Conservation (phyloP, 2,113 vertebrate species). For the Cheirogaleus medius region DNA sequence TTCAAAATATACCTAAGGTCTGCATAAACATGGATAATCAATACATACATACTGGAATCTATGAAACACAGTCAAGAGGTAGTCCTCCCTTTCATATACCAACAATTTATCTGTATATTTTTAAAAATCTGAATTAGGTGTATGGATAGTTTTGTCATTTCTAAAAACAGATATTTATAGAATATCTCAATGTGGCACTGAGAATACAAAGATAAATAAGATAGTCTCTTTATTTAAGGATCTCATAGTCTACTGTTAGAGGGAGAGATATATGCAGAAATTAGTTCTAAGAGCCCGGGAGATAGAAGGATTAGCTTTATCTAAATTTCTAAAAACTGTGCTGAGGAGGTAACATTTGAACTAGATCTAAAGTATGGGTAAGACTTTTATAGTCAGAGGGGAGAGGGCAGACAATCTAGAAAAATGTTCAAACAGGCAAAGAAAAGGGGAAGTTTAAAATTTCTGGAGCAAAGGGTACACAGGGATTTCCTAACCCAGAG, state of each 20-base stretch:
- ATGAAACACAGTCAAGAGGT: not conserved
- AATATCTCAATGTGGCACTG: not conserved
- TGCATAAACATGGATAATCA: not conserved
- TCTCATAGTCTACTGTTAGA: not conserved
- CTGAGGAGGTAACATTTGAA: not conserved
- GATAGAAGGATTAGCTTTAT: not conserved
- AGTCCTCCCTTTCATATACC: not conserved
- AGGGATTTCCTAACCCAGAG: not conserved
- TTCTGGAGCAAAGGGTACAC: not conserved
- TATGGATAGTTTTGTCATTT: not conserved
- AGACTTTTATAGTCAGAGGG: not conserved
- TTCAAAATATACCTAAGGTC: not conserved
- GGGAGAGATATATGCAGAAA: not conserved
- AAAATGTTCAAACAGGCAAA: not conserved
- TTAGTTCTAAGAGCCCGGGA: not conserved
- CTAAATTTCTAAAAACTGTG: not conserved
- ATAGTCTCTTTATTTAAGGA: not conserved
- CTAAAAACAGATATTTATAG: not conserved
- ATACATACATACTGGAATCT: not conserved
- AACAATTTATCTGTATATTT: not conserved
- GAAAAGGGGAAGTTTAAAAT: not conserved
- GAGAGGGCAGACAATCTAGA: not conserved
- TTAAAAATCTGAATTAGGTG: not conserved
- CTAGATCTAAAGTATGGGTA: not conserved
- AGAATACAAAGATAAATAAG: not conserved